Evolutionary conservation across 92 coral and sea anemone species (phyloP), one percentile per base, ranked within the genome.

Genomic region (Palythoa caribaeorum): DNA sequence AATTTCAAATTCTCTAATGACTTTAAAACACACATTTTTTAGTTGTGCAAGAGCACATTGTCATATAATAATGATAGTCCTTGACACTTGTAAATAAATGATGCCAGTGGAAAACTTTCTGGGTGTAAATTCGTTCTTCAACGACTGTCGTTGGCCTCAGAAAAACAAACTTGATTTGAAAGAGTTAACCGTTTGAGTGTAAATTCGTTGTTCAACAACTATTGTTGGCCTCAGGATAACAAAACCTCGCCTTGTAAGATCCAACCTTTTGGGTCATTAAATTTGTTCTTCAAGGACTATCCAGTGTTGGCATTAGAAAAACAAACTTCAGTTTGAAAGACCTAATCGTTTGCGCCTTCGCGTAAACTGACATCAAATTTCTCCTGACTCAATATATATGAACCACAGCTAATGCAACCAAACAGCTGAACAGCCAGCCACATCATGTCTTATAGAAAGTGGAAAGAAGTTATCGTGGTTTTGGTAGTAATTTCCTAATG

Each of bases 21-120:
- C 50, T 81, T 53, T 16, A 81, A 65, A 39, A 69, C 76, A 66
- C 62, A 66, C 59, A 66, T 51, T 81, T 81, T 59, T 81, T 81
- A 66, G 86, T 51, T 81, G 16, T 66, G 75, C 62, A 65, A 81
- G 86, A 79, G 76, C 21, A 65, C 21, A 6, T 81, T 81, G 54
- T 65, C 19, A 28, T 91, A 91, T 91, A 89, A 28, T 91, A 91
- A 91, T 91, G 80, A 77, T 73, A 47, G 50, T 47, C 78, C 51
- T 75, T 79, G 91, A 83, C 91, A 84, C 89, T 91, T 87, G 93
- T 91, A 87, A 91, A 91, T 91, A 91, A 91, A 90, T 87, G 74
- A 91, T 91, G 89, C 83, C 9, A 16, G 89, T 81, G n/a, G 57
- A 62, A 47, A 48, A 19, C 17, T n/a, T 44, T 20, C n/a, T 17